Base-by-base conservation (phyloP, 1,140 invertebrate species). In the Polyergus mexicanus region DNA sequence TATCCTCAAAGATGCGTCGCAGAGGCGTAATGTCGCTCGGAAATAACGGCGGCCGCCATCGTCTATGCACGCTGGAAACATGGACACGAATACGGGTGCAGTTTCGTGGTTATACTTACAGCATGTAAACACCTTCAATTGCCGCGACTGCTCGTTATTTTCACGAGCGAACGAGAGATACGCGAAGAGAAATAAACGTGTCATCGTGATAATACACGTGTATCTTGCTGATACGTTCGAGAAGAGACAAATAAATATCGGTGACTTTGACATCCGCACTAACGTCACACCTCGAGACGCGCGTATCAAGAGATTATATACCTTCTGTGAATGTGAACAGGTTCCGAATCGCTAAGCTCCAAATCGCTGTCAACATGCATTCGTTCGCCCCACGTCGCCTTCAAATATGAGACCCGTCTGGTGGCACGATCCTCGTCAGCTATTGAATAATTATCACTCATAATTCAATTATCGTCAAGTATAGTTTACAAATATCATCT, bases 391-490 rank as follows among this genome's bases (percentile, higher is more conserved):
- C 97, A 95, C 32, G 98, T 99, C 10, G 98, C 98, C 95, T 98
- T 98, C 85, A 99, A 95, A 94, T 99, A 99, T 1, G 98, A 99
- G 63, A 98, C 98, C 87, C 98, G 95, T 91, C 98, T 96, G 92
- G 97, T 98, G 19, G 97, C 96, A 85, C 98, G 97, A 90, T 98
- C 98, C 91, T 98, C 97, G 92, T 98, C 97, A 94, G 95, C 96
- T 95, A 95, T 71, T 72, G 95, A 94, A 94, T 0, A 35, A 62
- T 72, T 71, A 44, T 51, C 41, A n/a, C 44, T 60, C n/a, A n/a
- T 25, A 44, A 60, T 74, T 13, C 35, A 28, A 76, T 62, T 47
- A 13, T 74, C 16, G 47, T 16, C 47, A 51, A 19, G 16, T 19
- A 51, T 3, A 47, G 13, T 13, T 47, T 47, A 51, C 13, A 47